Base-by-base conservation (phyloP, 2,113 vertebrate genomes). In the Stegastes partitus region DNA sequence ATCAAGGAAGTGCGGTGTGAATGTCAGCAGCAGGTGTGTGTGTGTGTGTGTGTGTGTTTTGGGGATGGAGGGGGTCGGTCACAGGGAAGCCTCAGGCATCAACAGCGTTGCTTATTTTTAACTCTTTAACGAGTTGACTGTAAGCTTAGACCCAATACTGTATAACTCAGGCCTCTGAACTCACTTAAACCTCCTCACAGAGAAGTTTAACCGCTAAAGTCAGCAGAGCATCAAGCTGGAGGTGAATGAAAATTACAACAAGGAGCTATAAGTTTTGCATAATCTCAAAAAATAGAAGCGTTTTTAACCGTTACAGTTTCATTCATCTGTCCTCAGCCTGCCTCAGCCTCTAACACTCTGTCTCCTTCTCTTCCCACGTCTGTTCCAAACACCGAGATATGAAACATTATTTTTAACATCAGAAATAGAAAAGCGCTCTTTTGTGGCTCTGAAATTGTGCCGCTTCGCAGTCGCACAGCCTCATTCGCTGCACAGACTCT, bases 21-120 rank as follows among this genome's bases (percentile, higher is more conserved):
- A 76, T 83, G 90, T 84, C 84, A 85, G 88, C 9, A 71, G 79
- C 89, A 93, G 87, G 83, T 73, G 68, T 57, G 0, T 45, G 56
- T 68, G 42, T 45, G n/a, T 68, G 61, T 71, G 76, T 55, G 59
- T 59, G 69, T 69, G 67, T 73, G 61, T 74, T 18, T 63, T 25
- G 4, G 39, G 11, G n/a, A 16, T 9, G 51, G 37, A 21, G n/a
- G n/a, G 55, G 82, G 87, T 93, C 86, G 87, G 83, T 89, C 80
- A 69, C 51, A 87, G 68, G 56, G 72, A 90, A 90, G 81, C 77
- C 22, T 16, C 82, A 71, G 84, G 87, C 85, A 81, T 92, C 84
- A 81, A 86, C 80, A 91, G 78, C 78, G 21, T 71, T 39, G 53
- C 92, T 93, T 95, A 95, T 94, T 94, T 95, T 93, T 94, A 94